Base-by-base conservation (phyloP, 2,797 vertebrate genomes). In the Xenops minutus region DNA sequence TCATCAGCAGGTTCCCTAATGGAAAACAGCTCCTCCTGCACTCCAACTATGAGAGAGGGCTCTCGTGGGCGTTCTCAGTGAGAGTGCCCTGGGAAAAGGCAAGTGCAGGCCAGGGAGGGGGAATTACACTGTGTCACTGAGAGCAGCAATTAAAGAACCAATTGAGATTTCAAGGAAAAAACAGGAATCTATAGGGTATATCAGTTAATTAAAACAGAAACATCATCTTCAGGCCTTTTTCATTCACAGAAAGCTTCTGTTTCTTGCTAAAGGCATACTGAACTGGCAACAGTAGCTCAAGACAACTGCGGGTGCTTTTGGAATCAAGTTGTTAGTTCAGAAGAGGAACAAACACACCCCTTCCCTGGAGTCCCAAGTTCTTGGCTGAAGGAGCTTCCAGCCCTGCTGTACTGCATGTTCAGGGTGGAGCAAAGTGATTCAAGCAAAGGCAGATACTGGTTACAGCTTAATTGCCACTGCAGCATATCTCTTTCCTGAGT, bases 371-470 rank as follows among this genome's bases (percentile, higher is more conserved):
- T 94, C 89, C 92, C 94, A 69, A 92, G 91, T 88, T 97, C 95
- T 94, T 92, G 92, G 94, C 96, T 92, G 87, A 69, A 93, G 79
- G 71, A 94, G 85, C 83, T 90, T 95, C 92, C 84, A 97, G 84
- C 77, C 86, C 85, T 85, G 88, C 75, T 93, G 93, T 93, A 93
- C 91, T 93, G 76, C 79, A 6, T 94, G 77, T 96, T 95, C 92
- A 96, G 96, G 97, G 96, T 97, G 95, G 96, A 92, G 96, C 93
- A 81, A 90, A 92, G 83, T 92, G 94, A 96, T 95, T 94, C 95
- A 95, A 67, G 95, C 82, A 69, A 94, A 96, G 91, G 51, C 95
- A 97, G 92, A 96, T 94, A 96, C 87, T 69, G 84, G 67, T 95
- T 96, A 91, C 29, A 82, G 68, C 72, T 96, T 91, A 94, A 93